Evolutionary conservation across 92 coral and sea anemone genomes (phyloP), one percentile per base, ranked within the genome.

Genomic region (Palythoa heliodiscus): DNA sequence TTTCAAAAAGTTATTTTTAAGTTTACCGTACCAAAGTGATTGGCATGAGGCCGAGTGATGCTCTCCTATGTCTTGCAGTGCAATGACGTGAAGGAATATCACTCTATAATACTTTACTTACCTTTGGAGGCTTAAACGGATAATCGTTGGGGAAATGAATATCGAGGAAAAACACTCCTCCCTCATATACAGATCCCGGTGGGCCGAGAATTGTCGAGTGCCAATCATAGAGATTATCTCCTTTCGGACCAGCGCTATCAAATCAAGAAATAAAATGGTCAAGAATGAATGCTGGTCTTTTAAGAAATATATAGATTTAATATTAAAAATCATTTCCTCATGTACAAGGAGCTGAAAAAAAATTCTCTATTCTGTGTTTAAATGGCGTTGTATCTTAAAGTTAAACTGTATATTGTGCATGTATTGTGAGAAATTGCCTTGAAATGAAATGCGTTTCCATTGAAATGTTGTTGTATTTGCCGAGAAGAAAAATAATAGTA

Each of bases 41-140:
- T 43, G 50, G 50, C 50, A 43, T 43, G 7, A n/a, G n/a, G n/a
- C n/a, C n/a, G 50, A 7, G 50, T 43, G 50, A 43, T 0, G 9
- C 50, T 8, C 4, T 43, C 0, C 50, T 43, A 8, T 43, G 9
- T 43, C 50, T 43, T 43, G 50, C 50, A 43, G 50, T 43, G 50
- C 50, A 43, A 43, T 43, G 50, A 43, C 50, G 50, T 43, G 7
- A 43, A 67, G 13, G 5, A 25, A 8, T 7, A 22, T 11, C 70
- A 10, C 2, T n/a, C n/a, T 25, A 9, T 25, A 58, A 10, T 69
- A 19, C 48, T 16, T 37, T 57, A 57, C 92, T 35, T 91, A 96
- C 98, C 98, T 96, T 96, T 54, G 98, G 98, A 39, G 98, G 98
- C 88, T 96, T 96, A 78, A 94, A 96, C 25, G 98, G 98, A 64